Conservation (phyloP, 2,797 vertebrate species). For the Anableps anableps region DNA sequence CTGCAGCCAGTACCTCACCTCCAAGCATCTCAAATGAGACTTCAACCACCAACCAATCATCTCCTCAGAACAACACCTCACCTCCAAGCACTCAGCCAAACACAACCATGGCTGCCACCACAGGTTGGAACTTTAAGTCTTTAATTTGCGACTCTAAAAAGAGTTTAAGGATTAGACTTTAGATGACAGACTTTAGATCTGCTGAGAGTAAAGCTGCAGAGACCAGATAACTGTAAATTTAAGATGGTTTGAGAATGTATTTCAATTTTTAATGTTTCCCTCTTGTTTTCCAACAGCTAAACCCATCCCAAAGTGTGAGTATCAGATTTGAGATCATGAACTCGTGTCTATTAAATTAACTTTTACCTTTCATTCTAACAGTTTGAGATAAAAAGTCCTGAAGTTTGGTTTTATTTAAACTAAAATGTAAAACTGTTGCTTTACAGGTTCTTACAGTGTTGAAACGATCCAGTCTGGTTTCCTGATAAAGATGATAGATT, state of each 20-base stretch:
- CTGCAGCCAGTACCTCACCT: constrained; percentile 11
- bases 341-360: background rate
- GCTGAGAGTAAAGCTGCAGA: background rate
- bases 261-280: background rate
- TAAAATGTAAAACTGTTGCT: constrained; percentile 1
- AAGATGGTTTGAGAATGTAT: background rate
- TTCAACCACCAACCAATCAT: rapidly evolving
- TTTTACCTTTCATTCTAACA: background rate
- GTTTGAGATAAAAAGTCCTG: background rate
- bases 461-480: constrained; percentile 1
- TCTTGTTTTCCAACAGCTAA: background rate
- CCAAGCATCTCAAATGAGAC: background rate
- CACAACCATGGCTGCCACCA: background rate
- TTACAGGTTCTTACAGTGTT: constrained; percentile 51
- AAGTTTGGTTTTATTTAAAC: background rate
- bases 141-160: background rate
- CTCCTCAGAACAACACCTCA: background rate
- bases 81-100: constrained; percentile 11
- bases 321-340: background rate
- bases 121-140: constrained; percentile 42
- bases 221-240: background rate
- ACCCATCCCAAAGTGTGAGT: constrained; percentile 27
- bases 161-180: background rate
- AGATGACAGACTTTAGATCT: no score
- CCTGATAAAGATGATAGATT: rapidly evolving